Evolutionary conservation across 2,113 vertebrate genomes (phyloP).

Genomic region (Mirza zaza): DNA sequence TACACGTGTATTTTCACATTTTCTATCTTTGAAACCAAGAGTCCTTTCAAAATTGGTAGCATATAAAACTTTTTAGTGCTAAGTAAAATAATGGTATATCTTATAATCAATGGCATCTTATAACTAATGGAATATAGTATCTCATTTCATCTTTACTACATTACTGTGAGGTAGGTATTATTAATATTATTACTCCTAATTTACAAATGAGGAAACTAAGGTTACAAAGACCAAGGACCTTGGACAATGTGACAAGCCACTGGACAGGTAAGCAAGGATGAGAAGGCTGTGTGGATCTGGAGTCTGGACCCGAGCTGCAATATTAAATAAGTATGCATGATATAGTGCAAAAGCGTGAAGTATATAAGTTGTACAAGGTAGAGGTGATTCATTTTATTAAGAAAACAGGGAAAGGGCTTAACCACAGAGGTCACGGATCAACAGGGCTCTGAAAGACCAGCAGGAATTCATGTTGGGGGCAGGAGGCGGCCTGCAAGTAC

Average conservation of each 20-base stretch:
- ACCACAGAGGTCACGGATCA: not conserved
- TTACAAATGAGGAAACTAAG: not conserved
- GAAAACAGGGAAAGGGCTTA: not conserved
- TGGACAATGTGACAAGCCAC: not conserved
- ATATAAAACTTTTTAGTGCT: too few species aligned
- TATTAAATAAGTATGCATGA: rapidly evolving
- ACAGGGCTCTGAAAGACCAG: not conserved
- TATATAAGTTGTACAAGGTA: too few species aligned
- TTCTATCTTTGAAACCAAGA: not conserved
- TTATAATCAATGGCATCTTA: too few species aligned
- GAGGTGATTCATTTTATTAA: too few species aligned
- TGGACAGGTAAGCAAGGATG: not conserved
- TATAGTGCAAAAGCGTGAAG: rapidly evolving
- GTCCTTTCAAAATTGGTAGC: not conserved
- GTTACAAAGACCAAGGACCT: not conserved
- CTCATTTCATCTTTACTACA: not conserved
- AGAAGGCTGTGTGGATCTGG: not conserved
- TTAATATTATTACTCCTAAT: not conserved
- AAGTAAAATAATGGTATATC: not conserved
- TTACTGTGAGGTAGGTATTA: not conserved
- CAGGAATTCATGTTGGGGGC: not conserved
- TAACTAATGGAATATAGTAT: not conserved
- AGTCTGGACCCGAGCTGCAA: too few species aligned
- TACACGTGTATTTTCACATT: not conserved
- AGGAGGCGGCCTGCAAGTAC: not conserved